Base-by-base conservation (phyloP, 2,113 vertebrate species). In the Mus spicilegus region DNA sequence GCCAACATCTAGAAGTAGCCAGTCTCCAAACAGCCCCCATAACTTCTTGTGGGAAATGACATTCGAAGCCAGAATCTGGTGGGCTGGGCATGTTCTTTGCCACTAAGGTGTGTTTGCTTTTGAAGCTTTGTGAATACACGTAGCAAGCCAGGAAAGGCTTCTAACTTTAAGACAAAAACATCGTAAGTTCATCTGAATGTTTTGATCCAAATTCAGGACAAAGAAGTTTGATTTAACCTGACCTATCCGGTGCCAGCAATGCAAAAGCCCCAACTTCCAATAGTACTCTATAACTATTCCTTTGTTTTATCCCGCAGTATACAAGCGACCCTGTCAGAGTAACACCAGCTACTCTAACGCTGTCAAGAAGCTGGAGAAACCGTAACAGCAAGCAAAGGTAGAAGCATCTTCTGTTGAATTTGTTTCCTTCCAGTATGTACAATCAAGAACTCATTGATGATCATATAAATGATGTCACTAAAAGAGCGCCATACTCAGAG, bases 151-250 rank as follows among this genome's bases (percentile, higher is more conserved):
- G 85, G 26, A 84, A 84, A 88, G 22, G 10, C 58, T 49, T 87
- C 46, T 58, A n/a, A 51, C 58, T 86, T 78, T 78, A 87, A 67
- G 82, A 75, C 90, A 81, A 75, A 81, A 91, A 54, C 22, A 65
- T 39, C 5, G 80, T 73, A 20, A 81, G 8, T 30, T 81, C 33
- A 30, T 67, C 70, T 28, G 46, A 33, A 33, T 85, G 76, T 33
- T 85, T 70, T 39, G 24, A 46, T 78, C 72, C 17, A 80, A 90
- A 65, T 65, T 86, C 80, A 80, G 54, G 33, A 46, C 65, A 54
- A 70, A 87, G 24, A 26, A 75, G 46, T 81, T 73, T 81, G 24
- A 81, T 33, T 72, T 70, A 87, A 81, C 19, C 56, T 86, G 7
- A 17, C 39, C 46, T 84, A 22, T 42, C 19, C 36, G 67, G 14